Evolutionary conservation across 2,797 vertebrate species (phyloP).

Genomic region (Syngnathus acus): DNA sequence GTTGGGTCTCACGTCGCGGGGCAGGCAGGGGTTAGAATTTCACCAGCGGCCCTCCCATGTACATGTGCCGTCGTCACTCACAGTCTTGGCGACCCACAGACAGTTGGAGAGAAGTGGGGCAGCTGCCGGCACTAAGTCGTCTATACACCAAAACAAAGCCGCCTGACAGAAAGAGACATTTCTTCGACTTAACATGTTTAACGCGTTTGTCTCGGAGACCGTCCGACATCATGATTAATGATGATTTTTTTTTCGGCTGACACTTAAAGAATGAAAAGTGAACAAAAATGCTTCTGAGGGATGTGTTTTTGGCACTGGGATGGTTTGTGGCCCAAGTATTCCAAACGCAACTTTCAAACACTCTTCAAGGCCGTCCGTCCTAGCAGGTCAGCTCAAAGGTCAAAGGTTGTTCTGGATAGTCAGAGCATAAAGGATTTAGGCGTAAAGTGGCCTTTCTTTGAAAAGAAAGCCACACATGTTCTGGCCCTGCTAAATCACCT

Average conservation of each 20-base stretch:
- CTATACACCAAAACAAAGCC: background rate
- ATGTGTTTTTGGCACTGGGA: background rate
- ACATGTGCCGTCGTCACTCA: slow-evolving; percentile 75
- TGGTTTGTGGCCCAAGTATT: too few species aligned
- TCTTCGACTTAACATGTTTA: too few species aligned
- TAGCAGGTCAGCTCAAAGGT: slow-evolving; percentile 30
- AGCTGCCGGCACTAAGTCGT: slow-evolving; percentile 56
- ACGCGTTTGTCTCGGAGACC: too few species aligned
- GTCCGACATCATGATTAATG: too few species aligned
- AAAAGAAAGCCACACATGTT: slow-evolving; percentile 5
- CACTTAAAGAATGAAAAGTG: too few species aligned
- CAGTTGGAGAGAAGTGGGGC: slow-evolving; percentile 47
- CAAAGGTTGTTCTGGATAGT: slow-evolving; percentile 39
- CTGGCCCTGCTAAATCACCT: background rate
- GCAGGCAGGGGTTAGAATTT: slow-evolving; percentile 63
- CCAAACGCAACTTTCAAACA: slow-evolving; percentile 12
- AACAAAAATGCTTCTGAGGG: background rate
- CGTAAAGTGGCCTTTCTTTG: slow-evolving; percentile 10
- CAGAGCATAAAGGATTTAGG: slow-evolving; percentile 30
- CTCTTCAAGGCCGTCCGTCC: slow-evolving; percentile 21
- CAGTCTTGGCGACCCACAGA: slow-evolving; percentile 18
- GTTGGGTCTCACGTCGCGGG: slow-evolving; percentile 56
- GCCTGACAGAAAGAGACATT: background rate
- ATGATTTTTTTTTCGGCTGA: too few species aligned
- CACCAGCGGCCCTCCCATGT: slow-evolving; percentile 59